phyloP scores from a whole-genome alignment of 2,797 vertebrate species.

The Spinus pinus region DNA sequence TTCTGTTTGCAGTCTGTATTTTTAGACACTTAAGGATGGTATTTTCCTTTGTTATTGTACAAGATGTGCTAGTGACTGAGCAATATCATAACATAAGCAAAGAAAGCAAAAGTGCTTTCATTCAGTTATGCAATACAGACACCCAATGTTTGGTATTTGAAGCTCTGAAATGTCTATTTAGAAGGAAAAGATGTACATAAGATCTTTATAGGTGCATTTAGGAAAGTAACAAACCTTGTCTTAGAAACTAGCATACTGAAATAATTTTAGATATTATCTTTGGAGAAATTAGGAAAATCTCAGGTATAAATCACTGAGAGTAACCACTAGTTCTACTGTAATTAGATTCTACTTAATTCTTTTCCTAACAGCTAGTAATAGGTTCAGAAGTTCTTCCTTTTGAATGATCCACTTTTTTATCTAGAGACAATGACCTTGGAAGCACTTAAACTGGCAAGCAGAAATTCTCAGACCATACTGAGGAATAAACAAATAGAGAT shows the following conservation, averaged over 20 bases:
- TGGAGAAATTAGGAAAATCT: neutral
- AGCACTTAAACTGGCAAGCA: neutral
- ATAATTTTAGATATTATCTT: neutral
- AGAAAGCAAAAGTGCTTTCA: neutral
- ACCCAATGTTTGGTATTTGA: neutral
- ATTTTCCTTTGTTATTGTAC: slow-evolving; percentile 37
- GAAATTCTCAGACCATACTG: neutral
- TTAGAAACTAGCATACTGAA: neutral
- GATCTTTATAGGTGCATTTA: neutral
- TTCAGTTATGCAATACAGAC: neutral
- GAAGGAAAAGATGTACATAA: neutral
- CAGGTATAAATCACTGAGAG: neutral
- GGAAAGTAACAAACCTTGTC: neutral
- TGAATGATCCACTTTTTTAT: neutral
- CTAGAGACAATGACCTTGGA: neutral
- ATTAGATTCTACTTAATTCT: neutral
- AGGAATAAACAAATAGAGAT: neutral
- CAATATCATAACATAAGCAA: neutral
- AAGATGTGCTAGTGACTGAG: neutral
- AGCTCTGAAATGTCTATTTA: neutral
- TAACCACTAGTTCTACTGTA: neutral
- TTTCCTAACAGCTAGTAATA: neutral
- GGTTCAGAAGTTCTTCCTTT: neutral
- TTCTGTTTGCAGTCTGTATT: neutral
- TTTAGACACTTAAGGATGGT: neutral